Conservation (phyloP, 1,140 invertebrate genomes). For the Centruroides vittatus region DNA sequence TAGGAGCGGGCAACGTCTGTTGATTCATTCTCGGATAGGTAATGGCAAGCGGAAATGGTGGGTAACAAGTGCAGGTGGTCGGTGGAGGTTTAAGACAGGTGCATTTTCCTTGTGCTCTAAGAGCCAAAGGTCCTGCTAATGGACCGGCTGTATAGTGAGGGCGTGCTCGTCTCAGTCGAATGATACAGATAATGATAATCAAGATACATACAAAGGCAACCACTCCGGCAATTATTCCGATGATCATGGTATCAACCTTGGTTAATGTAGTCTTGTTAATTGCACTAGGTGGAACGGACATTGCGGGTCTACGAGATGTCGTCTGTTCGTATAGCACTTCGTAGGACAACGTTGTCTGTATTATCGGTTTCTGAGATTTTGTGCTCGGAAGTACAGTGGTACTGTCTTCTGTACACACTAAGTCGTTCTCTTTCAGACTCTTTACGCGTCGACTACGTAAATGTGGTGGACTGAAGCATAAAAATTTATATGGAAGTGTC, state of each 20-base stretch:
- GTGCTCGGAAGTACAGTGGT: constrained; percentile 13
- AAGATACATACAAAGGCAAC: constrained; percentile 76
- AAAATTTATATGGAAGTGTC: constrained; percentile 30
- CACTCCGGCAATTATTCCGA: constrained; percentile 78
- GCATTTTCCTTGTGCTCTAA: constrained; percentile 25
- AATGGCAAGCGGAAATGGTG: constrained; percentile 18
- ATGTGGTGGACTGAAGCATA: constrained; percentile 49
- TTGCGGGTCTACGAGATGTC: constrained; percentile 4
- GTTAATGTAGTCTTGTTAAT: constrained; percentile 34
- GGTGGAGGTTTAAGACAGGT: constrained; percentile 28
- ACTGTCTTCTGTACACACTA: constrained; percentile 48
- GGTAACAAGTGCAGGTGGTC: constrained; percentile 21
- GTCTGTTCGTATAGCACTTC: constrained; percentile 13
- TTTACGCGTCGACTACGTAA: constrained; percentile 49
- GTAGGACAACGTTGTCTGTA: constrained; percentile 22
- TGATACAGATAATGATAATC: constrained; percentile 74
- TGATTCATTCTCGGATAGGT: constrained; percentile 20
- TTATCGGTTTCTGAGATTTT: constrained; percentile 26
- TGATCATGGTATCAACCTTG: constrained; percentile 80
- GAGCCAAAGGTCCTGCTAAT: constrained; percentile 39
- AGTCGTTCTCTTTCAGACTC: constrained; percentile 58
- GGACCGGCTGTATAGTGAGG: constrained; percentile 42
- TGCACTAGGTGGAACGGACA: not conserved
- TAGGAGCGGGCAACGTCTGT: constrained; percentile 18
- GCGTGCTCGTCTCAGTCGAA: constrained; percentile 35